phyloP scores from a whole-genome alignment of 64 coral and sea anemone species.

The Anthopleura sola region DNA sequence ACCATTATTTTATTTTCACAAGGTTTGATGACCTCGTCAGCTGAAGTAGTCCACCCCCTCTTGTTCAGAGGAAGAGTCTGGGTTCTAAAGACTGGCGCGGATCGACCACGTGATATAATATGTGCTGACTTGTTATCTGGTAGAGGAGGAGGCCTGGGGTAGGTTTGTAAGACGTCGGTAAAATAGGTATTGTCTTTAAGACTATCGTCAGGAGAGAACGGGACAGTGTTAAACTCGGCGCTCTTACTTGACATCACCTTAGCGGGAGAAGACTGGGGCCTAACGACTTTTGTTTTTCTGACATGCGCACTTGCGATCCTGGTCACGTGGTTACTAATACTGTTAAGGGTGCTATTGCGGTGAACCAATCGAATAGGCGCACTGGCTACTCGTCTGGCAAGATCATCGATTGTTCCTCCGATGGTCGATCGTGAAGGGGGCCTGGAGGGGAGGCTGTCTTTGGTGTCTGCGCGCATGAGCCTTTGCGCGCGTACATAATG shows the following conservation, averaged over 20 bases:
- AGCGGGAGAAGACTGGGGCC: constrained; percentile 87
- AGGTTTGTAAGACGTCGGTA: constrained; percentile 46
- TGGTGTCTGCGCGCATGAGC: constrained; percentile 79
- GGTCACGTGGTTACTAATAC: constrained; percentile 77
- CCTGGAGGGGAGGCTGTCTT: constrained; percentile 75
- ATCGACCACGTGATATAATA: constrained; percentile 73
- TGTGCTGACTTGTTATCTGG: constrained; percentile 50
- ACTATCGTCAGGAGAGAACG: constrained; percentile 24
- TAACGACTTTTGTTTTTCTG: constrained; percentile 17
- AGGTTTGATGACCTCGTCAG: constrained; percentile 29
- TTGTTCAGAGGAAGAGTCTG: constrained; percentile 73
- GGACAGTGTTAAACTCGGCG: constrained; percentile 29
- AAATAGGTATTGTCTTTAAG: constrained; percentile 43
- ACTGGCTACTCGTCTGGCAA: constrained; percentile 49
- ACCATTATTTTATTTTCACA: constrained; percentile 87
- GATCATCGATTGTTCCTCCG: neutral
- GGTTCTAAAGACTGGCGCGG: constrained; percentile 65
- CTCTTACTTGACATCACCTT: constrained; percentile 18
- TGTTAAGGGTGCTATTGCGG: constrained; percentile 54
- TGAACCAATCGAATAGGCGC: constrained; percentile 63
- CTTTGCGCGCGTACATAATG: constrained; percentile 89
- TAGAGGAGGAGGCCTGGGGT: constrained; percentile 42
- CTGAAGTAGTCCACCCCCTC: constrained; percentile 87
- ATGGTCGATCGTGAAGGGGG: constrained; percentile 51
- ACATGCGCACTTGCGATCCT: constrained; percentile 44